These are phyloP conservation scores for Leptosomus discolor DNA, from an alignment of 2,113 vertebrate genomes.

Conservation along the genomic window DNA sequence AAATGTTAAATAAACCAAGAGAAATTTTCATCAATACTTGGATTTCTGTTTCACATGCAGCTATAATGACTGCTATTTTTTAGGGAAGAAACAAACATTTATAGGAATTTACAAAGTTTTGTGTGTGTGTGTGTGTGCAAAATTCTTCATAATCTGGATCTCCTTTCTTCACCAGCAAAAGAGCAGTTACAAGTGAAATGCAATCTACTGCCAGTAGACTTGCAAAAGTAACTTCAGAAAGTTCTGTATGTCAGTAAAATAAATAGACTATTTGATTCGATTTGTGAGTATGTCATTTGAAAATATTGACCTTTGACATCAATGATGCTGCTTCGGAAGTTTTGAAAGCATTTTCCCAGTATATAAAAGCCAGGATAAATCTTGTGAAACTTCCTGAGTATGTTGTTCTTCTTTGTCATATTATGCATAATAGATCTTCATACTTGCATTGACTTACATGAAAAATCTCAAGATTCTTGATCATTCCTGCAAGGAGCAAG, in stretches of 20 bases:
- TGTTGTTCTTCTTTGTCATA: not conserved
- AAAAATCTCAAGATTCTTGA: not conserved
- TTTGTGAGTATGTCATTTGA: not conserved
- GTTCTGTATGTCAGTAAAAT: not conserved
- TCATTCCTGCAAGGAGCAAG: not conserved
- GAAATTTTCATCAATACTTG: not conserved
- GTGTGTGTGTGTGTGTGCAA: not conserved
- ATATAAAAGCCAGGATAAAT: conserved; percentile 4
- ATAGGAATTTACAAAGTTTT: not conserved
- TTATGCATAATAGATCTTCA: not conserved
- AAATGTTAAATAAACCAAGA: not conserved
- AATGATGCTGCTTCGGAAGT: not conserved
- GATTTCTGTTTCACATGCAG: not conserved
- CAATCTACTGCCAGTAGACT: not conserved
- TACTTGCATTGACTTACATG: not conserved
- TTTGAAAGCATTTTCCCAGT: conserved; percentile 4
- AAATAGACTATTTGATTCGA: not conserved
- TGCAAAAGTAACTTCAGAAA: not conserved
- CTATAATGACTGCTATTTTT: not conserved
- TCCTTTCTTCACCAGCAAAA: not conserved
- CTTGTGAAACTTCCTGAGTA: not conserved
- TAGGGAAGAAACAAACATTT: not conserved
- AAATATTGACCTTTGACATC: conserved; percentile 6
- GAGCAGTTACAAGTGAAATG: not conserved
- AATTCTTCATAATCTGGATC: not conserved